Base-by-base conservation (phyloP, 2,113 vertebrate genomes). In the Cryptotis parvus region DNA sequence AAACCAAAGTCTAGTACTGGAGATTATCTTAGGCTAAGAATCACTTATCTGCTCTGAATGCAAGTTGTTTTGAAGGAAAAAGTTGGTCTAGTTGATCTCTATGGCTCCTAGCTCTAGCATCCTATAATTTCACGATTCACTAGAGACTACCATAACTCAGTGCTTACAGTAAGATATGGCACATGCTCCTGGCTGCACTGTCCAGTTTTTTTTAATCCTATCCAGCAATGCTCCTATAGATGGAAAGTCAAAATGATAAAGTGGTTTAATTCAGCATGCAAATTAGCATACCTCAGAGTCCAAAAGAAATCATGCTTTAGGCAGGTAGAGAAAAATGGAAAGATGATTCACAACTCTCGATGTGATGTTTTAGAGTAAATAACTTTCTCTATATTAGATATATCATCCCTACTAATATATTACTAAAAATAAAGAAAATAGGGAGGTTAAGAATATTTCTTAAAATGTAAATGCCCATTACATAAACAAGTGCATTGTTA, bases 311-410 rank as follows among this genome's bases (percentile, higher is more conserved):
- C 94, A 95, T 92, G 77, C 78, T 79, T 61, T 91, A 84, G 91
- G 91, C 92, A 97, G 89, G 92, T 92, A 94, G 90, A 94, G 96
- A 93, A 96, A 96, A 96, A 94, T 96, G 84, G 80, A 96, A 95
- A 95, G 75, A 93, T 93, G 93, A 95, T 96, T 93, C 93, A 95
- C 65, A 91, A 70, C 92, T 78, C 79, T 55, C 27, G 82, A 45
- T 84, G 37, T 68, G 49, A 88, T 89, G 9, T 52, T 77, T 81
- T 84, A 24, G n/a, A 84, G 68, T 90, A 95, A 90, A 89, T 89
- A 91, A 89, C 70, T 85, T 87, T 90, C 75, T 55, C 26, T 82
- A 72, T 70, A 94, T 76, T 87, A 73, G 31, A 84, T 86, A 45
- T 58, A 45, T 87, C 80, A 81, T 83, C 76, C 72, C 86, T 90